phyloP scores from a whole-genome alignment of 2,113 vertebrate genomes.

The Cottus gobio region DNA sequence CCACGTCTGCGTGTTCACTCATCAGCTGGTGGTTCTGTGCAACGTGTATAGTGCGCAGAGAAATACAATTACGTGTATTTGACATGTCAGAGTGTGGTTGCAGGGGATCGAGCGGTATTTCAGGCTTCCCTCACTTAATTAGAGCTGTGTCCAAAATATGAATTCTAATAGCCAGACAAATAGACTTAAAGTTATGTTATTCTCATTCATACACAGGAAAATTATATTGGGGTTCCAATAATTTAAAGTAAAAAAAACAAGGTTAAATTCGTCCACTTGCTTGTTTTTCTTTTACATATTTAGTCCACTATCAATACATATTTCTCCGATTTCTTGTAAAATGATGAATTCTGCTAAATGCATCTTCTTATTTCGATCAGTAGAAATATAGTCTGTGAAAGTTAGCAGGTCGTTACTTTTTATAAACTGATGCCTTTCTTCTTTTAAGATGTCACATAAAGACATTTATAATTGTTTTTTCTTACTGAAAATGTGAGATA shows the following conservation, averaged over 20 bases:
- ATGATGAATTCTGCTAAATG: not conserved
- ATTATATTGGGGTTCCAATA: not conserved
- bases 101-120: not conserved
- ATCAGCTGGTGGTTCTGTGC: not conserved
- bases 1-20: slow-evolving; percentile 1
- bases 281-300: not conserved
- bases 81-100: not conserved
- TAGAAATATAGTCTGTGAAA: not conserved
- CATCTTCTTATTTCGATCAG: not conserved
- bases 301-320: not conserved
- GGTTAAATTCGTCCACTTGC: not conserved
- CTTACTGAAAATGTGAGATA: not conserved
- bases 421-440: slow-evolving; percentile 5
- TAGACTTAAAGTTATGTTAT: not conserved
- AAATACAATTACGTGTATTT: not conserved
- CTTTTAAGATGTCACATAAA: not conserved
- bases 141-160: not conserved
- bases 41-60: not conserved
- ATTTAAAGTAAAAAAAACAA: not conserved
- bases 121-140: not conserved
- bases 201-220: not conserved
- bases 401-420: not conserved
- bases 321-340: not conserved
- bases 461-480: not conserved
- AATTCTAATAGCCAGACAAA: not conserved